Base-by-base conservation (phyloP, 2,888 invertebrate genomes). In the Caradrina kadenii region DNA sequence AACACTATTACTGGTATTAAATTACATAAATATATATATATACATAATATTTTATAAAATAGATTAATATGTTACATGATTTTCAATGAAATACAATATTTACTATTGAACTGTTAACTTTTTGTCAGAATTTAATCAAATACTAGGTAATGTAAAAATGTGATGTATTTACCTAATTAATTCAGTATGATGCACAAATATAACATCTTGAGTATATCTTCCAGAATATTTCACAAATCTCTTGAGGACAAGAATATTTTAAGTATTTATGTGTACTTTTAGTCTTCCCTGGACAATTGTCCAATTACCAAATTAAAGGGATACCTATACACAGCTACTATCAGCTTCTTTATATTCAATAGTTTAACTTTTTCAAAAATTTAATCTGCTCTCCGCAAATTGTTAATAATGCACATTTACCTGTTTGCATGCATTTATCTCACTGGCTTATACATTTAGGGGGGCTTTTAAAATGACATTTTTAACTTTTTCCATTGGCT, bases 361-460 rank as follows among this genome's bases (percentile, higher is more conserved):
- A 70, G 55, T 63, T 73, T 71, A 65, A 77, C 80, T 86, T 85
- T 79, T 88, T 89, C 61, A 82, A 82, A 89, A 88, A 87, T 84
- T 83, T 86, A 82, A 86, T 87, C 89, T 84, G 91, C 91, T 93
- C 92, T 92, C 91, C 87, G 84, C 85, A 87, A 88, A 88, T 91
- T 92, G 90, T 92, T 92, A 90, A 88, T 91, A 90, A 85, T 88
- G 93, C 94, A 94, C 94, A 87, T 93, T 93, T 90, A 91, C 88
- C 92, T 91, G 91, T 93, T 91, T 91, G 93, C 90, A 92, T 92
- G 93, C 93, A 93, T 93, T 92, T 91, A 90, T 91, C 88, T 91
- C 90, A 92, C 91, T 80, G 87, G 93, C 93, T 93, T 93, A 88
- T 87, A 93, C 88, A 90, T 91, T 90, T 90, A 91, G 89, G 90